phyloP scores from a whole-genome alignment of 1,140 invertebrate genomes.

The Aphidius ervi region DNA sequence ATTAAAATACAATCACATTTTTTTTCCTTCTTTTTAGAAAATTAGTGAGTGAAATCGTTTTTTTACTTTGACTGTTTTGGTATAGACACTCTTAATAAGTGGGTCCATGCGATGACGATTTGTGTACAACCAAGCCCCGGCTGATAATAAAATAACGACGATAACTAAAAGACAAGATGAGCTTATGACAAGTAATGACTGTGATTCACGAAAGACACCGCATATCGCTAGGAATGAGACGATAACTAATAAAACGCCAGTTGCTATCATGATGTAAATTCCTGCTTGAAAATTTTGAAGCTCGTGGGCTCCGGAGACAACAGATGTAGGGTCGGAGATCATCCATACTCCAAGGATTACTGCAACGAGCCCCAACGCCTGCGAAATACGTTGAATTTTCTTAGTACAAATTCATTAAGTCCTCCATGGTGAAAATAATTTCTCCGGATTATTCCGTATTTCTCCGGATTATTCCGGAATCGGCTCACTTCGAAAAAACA shows the following conservation, averaged over 20 bases:
- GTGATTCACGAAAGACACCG: constrained; percentile 81
- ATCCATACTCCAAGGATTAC: constrained; percentile 71
- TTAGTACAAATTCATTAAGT: no score
- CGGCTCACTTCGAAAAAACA: no score
- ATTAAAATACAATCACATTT: not conserved
- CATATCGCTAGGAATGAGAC: constrained; percentile 89
- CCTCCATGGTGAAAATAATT: no score
- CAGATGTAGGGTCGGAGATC: constrained; percentile 69
- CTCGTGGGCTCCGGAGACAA: constrained; percentile 66
- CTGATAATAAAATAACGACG: constrained; percentile 73
- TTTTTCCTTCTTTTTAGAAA: not conserved
- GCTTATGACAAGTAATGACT: constrained; percentile 79
- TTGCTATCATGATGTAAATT: constrained; percentile 70
- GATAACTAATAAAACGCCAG: constrained; percentile 75
- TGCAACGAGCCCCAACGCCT: constrained; percentile 70
- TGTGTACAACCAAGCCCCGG: constrained; percentile 68
- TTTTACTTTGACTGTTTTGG: constrained; percentile 58
- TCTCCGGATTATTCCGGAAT: no score
- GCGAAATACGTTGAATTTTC: no score
- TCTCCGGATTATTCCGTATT: no score
- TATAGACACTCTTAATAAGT: constrained; percentile 60
- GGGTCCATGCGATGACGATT: constrained; percentile 64
- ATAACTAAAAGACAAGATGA: constrained; percentile 72
- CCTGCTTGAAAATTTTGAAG: constrained; percentile 67
- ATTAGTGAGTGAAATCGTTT: not conserved